phyloP scores from a whole-genome alignment of 2,113 vertebrate genomes.

The Heteronetta atricapilla region DNA sequence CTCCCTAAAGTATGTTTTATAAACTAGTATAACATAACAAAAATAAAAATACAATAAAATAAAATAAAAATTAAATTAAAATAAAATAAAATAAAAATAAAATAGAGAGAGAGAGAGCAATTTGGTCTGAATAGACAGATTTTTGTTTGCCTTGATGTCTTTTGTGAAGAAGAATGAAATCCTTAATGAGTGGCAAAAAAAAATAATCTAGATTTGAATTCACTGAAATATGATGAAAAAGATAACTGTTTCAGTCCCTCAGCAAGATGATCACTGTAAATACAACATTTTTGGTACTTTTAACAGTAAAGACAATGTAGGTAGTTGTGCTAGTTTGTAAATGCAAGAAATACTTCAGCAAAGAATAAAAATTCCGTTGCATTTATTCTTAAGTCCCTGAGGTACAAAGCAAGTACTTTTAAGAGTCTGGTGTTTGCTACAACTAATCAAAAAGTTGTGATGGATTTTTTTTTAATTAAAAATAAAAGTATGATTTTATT shows the following conservation, averaged over 20 bases:
- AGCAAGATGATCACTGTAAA: not conserved
- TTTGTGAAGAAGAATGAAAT: not conserved
- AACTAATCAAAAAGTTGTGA: not conserved
- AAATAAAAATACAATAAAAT: not conserved
- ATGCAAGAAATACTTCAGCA: not conserved
- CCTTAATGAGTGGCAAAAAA: not conserved
- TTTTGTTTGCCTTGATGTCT: not conserved
- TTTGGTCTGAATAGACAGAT: not conserved
- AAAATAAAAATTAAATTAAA: too few species aligned
- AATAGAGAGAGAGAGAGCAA: too few species aligned
- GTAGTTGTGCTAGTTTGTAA: not conserved
- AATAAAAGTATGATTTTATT: not conserved
- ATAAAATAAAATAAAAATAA: too few species aligned
- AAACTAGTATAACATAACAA: not conserved
- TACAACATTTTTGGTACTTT: not conserved
- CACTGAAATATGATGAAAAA: not conserved
- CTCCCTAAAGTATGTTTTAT: not conserved
- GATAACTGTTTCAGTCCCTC: fast-evolving
- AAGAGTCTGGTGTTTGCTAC: not conserved
- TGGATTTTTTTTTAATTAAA: not conserved
- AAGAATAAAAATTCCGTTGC: not conserved
- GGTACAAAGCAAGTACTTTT: not conserved
- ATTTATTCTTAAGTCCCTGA: not conserved
- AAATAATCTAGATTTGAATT: not conserved
- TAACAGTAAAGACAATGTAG: not conserved